phyloP scores from a whole-genome alignment of 2,113 vertebrate species.

The Carassius carassius region DNA sequence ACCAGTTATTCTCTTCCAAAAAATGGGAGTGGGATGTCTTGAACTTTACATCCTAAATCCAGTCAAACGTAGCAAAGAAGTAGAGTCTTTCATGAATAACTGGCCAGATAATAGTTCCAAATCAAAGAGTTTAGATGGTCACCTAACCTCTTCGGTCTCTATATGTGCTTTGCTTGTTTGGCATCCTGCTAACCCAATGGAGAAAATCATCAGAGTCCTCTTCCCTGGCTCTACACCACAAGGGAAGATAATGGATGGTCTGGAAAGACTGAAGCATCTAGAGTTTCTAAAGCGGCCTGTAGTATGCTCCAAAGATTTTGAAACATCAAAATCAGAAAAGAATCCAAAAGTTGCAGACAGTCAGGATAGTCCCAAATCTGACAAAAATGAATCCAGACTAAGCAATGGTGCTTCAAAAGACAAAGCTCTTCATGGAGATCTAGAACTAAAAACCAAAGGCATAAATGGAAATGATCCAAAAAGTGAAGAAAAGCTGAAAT shows the following conservation, averaged over 20 bases:
- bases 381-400: conserved; percentile 56
- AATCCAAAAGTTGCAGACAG: conserved; percentile 74
- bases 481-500: conserved; percentile 65
- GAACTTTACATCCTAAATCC: conserved; percentile 85
- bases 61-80: conserved; percentile 66
- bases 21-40: conserved; percentile 84
- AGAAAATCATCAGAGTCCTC: conserved; percentile 83
- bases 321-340: conserved; percentile 59
- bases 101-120: conserved; percentile 69
- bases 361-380: conserved; percentile 76
- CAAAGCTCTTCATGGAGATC: conserved; percentile 42
- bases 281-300: conserved; percentile 79
- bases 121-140: conserved; percentile 60
- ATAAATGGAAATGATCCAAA: conserved; percentile 52
- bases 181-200: conserved; percentile 76
- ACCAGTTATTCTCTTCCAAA: conserved; percentile 83
- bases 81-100: conserved; percentile 73
- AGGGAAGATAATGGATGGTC: conserved; percentile 77
- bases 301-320: conserved; percentile 78
- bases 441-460: conserved; percentile 64
- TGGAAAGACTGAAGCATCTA: conserved; percentile 82
- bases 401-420: conserved; percentile 53
- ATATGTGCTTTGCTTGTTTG: conserved; percentile 82
- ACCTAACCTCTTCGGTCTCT: conserved; percentile 74
- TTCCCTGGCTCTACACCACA: conserved; percentile 85